These are phyloP conservation scores for Chionoecetes opilio DNA, from an alignment of 1,140 invertebrate species.

Conservation along the genomic window DNA sequence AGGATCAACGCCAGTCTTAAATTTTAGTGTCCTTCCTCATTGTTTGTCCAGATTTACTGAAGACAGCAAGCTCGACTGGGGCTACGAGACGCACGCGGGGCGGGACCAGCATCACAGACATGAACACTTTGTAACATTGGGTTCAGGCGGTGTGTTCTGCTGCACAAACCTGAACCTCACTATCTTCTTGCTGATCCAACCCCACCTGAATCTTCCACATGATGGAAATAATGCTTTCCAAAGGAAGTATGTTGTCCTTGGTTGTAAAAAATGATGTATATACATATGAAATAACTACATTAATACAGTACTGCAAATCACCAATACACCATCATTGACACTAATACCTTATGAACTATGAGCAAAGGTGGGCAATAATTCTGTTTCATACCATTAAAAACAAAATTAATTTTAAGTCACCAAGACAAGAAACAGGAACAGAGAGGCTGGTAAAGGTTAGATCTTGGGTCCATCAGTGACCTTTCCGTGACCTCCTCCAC, in stretches of 20 bases:
- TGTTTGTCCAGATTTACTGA: slow-evolving; percentile 76
- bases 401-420: slow-evolving; percentile 43
- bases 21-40: slow-evolving; percentile 18
- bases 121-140: neutral
- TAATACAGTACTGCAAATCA: slow-evolving; percentile 78
- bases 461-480: slow-evolving; percentile 40
- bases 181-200: slow-evolving; percentile 45
- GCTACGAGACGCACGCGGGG: slow-evolving; percentile 65
- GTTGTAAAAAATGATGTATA: slow-evolving; percentile 80
- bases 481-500: neutral
- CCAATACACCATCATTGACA: slow-evolving; percentile 80
- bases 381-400: slow-evolving; percentile 64
- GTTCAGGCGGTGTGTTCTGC: slow-evolving; percentile 39
- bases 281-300: slow-evolving; percentile 80
- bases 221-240: slow-evolving; percentile 76
- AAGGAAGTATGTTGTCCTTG: slow-evolving; percentile 74
- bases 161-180: slow-evolving; percentile 54
- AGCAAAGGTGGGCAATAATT: slow-evolving; percentile 78
- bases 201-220: slow-evolving; percentile 74
- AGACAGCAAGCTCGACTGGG: slow-evolving; percentile 76
- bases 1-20: slow-evolving; percentile 19
- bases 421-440: slow-evolving; percentile 67
- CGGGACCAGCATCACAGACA: slow-evolving; percentile 55
- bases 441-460: slow-evolving; percentile 48
- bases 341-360: slow-evolving; percentile 78